These are phyloP conservation scores for Zootermopsis nevadensis DNA, from an alignment of 2,888 invertebrate species.

Conservation along the genomic window DNA sequence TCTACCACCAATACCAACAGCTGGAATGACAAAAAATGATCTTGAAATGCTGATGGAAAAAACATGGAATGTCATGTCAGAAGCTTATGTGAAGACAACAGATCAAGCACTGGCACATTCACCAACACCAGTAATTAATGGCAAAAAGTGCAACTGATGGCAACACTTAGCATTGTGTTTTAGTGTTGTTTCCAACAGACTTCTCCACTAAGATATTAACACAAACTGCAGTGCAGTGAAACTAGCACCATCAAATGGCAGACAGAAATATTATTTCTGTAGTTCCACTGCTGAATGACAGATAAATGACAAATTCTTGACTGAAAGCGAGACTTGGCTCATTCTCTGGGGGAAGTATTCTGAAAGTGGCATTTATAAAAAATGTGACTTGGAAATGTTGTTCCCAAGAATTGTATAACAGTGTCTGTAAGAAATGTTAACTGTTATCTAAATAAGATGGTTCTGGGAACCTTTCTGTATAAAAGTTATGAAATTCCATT, in stretches of 20 bases:
- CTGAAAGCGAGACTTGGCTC: not conserved
- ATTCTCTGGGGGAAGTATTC: not conserved
- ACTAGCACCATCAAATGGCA: slow-evolving; percentile 9
- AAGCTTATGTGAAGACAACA: slow-evolving; percentile 53
- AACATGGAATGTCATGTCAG: slow-evolving; percentile 58
- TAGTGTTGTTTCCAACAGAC: slow-evolving; percentile 15
- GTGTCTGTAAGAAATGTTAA: not conserved
- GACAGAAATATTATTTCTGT: slow-evolving; percentile 35
- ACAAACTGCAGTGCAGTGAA: slow-evolving; percentile 25
- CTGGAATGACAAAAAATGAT: slow-evolving; percentile 52
- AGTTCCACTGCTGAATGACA: slow-evolving; percentile 10
- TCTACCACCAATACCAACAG: slow-evolving; percentile 56
- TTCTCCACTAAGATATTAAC: not conserved
- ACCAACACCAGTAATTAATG: slow-evolving; percentile 11
- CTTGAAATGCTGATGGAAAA: slow-evolving; percentile 55
- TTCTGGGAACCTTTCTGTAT: not conserved
- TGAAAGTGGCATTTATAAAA: not conserved
- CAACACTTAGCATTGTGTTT: not conserved
- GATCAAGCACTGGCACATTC: slow-evolving; percentile 42
- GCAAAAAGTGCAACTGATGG: slow-evolving; percentile 41
- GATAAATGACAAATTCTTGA: not conserved
- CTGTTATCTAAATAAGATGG: not conserved
- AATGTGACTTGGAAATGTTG: no score
- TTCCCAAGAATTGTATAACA: no score
- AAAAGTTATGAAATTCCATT: no score